Evolutionary conservation across 2,888 invertebrate species (phyloP).

Genomic region (Rosalia funebris): DNA sequence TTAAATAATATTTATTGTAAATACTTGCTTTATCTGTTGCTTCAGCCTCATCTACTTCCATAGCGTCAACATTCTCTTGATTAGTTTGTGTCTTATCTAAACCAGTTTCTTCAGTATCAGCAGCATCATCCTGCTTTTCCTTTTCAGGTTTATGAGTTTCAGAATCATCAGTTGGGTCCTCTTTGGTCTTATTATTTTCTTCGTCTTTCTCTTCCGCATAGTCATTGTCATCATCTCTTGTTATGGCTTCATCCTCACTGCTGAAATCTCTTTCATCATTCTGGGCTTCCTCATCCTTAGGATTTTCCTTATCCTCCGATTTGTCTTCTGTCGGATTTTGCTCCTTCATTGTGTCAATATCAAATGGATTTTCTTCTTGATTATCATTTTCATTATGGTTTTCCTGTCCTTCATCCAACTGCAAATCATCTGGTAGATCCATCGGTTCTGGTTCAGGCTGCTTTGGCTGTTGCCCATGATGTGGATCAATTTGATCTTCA

Average conservation of each 20-base stretch:
- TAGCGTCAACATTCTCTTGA: conserved; percentile 62
- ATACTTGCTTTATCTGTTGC: conserved; percentile 65
- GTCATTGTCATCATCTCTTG: conserved; percentile 62
- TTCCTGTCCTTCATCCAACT: conserved; percentile 78
- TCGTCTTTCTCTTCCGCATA: conserved; percentile 56
- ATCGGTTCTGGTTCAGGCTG: conserved; percentile 86
- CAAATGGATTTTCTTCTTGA: conserved; percentile 84
- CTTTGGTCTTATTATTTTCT: conserved; percentile 53
- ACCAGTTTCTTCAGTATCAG: conserved; percentile 56
- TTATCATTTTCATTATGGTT: conserved; percentile 72
- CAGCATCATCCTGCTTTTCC: conserved; percentile 62
- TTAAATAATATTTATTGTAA: no score
- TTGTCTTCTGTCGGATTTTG: conserved; percentile 57
- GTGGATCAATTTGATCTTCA: conserved; percentile 85
- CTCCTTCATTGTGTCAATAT: conserved; percentile 83
- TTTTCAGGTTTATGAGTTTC: conserved; percentile 29
- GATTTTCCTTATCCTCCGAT: no score
- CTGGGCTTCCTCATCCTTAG: conserved; percentile 57
- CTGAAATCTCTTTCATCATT: conserved; percentile 54
- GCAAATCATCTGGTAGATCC: conserved; percentile 88
- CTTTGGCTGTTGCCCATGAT: conserved; percentile 81
- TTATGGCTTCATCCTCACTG: conserved; percentile 57
- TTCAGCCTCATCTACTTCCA: conserved; percentile 62
- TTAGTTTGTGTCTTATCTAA: conserved; percentile 59
- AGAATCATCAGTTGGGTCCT: conserved; percentile 41